Base-by-base conservation (phyloP, 2,113 vertebrate species). In the Coreoperca whiteheadi region DNA sequence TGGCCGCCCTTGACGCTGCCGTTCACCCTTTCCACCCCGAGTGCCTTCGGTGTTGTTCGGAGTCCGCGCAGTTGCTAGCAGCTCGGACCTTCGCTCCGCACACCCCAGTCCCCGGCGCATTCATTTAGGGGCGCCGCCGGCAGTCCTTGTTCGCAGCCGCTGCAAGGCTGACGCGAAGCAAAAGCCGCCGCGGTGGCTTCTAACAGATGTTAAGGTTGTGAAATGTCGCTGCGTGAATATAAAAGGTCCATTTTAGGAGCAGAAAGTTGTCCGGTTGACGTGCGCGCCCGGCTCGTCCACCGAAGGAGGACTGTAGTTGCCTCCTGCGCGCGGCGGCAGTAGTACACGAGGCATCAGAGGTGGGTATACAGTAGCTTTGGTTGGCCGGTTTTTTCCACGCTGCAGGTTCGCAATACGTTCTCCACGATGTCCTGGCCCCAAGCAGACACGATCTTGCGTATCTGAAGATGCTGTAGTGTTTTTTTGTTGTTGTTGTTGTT, bases 321-420 rank as follows among this genome's bases (percentile, higher is more conserved):
- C 68, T 61, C 83, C 51, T 61, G 89, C 71, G 84, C 81, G 71
- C 64, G 23, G 30, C 78, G 37, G 79, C 75, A 54, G 67, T 57
- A 79, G 80, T 88, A 88, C 89, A 54, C 56, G 87, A 89, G 82
- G 85, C 84, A 84, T 37, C 63, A 48, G 63, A 68, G 84, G 75
- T 53, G 77, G 69, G 54, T 32, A 0, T 48, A 39, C 66, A 46
- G 18, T 4, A 20, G n/a, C 23, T 3, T 7, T 9, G 11, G 41
- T 34, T 34, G 41, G 41, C n/a, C n/a, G 41, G 11, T 46, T 15
- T 51, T 56, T 28, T 69, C 23, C 66, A 71, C 25, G 15, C n/a
- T 75, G 70, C 70, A 32, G 64, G 57, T 78, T 59, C 28, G n/a
- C 63, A 3, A 6, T 34, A 37, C 7, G 21, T 16, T 23, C 46